Conservation (phyloP, 1,140 invertebrate genomes). For the Aradophagus sp. region DNA sequence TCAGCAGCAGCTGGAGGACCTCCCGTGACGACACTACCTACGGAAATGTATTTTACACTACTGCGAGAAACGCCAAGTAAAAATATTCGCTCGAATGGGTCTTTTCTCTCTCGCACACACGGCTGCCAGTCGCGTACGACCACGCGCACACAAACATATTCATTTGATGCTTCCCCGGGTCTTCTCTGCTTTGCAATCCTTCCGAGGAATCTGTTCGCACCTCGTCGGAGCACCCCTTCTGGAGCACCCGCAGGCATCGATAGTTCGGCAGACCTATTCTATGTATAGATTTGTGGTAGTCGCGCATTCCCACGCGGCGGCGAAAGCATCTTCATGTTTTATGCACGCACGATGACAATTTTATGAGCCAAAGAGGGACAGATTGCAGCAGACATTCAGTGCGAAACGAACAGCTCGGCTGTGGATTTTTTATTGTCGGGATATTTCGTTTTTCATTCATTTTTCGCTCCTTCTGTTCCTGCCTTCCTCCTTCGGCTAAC, state of each 20-base stretch:
- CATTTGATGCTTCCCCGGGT: slow-evolving; percentile 58
- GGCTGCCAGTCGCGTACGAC: slow-evolving; percentile 16
- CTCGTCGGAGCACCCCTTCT: slow-evolving; percentile 43
- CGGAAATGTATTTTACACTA: slow-evolving; percentile 68
- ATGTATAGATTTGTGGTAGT: slow-evolving; percentile 60
- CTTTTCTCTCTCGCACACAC: slow-evolving; percentile 58
- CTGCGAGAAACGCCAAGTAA: slow-evolving; percentile 54
- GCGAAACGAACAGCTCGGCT: slow-evolving; percentile 54
- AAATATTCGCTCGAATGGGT: slow-evolving; percentile 66
- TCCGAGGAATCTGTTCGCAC: slow-evolving; percentile 53
- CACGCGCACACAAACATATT: slow-evolving; percentile 52
- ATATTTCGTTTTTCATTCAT: slow-evolving; percentile 36
- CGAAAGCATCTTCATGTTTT: slow-evolving; percentile 68
- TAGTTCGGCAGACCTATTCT: slow-evolving; percentile 55
- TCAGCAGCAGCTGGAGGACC: slow-evolving; percentile 67
- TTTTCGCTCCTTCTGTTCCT: slow-evolving; percentile 13
- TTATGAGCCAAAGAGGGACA: slow-evolving; percentile 65
- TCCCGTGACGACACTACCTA: slow-evolving; percentile 63
- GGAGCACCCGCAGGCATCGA: slow-evolving; percentile 49
- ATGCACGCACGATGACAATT: slow-evolving; percentile 70
- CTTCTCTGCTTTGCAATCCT: slow-evolving; percentile 51
- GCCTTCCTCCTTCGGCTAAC: slow-evolving; percentile 3
- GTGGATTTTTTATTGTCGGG: slow-evolving; percentile 53
- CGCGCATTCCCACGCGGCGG: slow-evolving; percentile 59
- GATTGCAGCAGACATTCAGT: slow-evolving; percentile 63